Conservation (phyloP, 2,113 vertebrate species). For the Brevimyrus niger region DNA sequence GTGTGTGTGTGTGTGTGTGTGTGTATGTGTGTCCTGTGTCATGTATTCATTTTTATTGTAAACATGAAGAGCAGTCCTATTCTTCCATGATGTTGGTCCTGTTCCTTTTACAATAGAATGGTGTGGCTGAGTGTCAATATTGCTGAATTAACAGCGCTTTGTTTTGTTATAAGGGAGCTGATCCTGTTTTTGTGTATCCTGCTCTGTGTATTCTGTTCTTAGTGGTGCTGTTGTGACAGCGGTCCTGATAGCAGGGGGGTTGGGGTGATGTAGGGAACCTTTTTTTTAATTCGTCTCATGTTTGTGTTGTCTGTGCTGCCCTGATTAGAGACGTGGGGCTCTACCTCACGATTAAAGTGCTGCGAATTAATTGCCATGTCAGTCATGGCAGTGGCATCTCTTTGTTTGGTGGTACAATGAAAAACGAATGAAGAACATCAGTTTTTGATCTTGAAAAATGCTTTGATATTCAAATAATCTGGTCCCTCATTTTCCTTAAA, state of each 20-base stretch:
- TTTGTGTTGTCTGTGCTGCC: slow-evolving; percentile 22
- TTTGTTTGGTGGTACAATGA: slow-evolving; percentile 23
- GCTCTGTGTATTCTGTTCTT: neutral
- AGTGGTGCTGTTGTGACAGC: neutral
- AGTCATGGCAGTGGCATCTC: slow-evolving; percentile 32
- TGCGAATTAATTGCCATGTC: slow-evolving; percentile 45
- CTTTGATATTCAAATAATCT: slow-evolving; percentile 17
- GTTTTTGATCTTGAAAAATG: slow-evolving; percentile 16
- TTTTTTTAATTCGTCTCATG: slow-evolving; percentile 17
- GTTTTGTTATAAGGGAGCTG: neutral
- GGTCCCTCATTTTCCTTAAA: neutral
- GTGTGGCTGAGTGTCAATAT: neutral
- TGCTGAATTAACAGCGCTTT: neutral
- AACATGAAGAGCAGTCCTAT: neutral
- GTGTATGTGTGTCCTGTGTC: neutral
- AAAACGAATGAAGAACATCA: slow-evolving; percentile 10
- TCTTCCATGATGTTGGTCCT: neutral
- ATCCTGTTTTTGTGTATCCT: neutral
- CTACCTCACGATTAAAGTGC: slow-evolving; percentile 30
- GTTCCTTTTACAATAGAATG: neutral
- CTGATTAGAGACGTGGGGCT: slow-evolving; percentile 36
- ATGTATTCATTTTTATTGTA: neutral
- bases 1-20: neutral
- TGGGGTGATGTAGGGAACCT: neutral
- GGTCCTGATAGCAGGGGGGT: neutral